Percentiles rank a stretch among this genome's conserved stretches.
phyloP scores from a whole-genome alignment of 2,888 invertebrate species.

The Lithophane semibrunnea region DNA sequence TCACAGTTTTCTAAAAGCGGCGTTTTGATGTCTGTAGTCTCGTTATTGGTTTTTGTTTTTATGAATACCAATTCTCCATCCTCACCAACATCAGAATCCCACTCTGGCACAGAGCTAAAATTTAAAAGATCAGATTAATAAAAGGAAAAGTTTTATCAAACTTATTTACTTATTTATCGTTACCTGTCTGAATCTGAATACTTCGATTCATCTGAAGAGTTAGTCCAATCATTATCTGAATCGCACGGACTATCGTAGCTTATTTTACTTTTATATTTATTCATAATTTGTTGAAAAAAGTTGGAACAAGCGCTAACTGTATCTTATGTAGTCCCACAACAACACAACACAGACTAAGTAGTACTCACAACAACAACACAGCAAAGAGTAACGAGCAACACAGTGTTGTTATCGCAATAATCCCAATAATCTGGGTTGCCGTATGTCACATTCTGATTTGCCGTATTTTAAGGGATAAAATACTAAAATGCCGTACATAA shows the following conservation, averaged over 20 bases:
- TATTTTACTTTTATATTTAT: slow-evolving; percentile 75
- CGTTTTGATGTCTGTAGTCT: slow-evolving; percentile 69
- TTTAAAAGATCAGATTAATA: background rate
- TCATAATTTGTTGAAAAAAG: slow-evolving; percentile 68
- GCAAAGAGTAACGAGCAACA: too few species aligned
- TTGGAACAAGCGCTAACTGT: background rate
- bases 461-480: too few species aligned
- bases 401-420: too few species aligned
- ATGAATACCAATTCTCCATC: slow-evolving; percentile 93
- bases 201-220: slow-evolving; percentile 88
- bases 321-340: too few species aligned
- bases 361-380: too few species aligned
- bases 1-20: slow-evolving; percentile 85
- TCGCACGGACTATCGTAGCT: slow-evolving; percentile 84
- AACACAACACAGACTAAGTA: too few species aligned
- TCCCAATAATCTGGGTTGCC: too few species aligned
- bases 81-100: slow-evolving; percentile 92
- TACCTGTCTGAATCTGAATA: slow-evolving; percentile 92
- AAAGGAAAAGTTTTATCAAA: background rate
- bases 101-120: slow-evolving; percentile 92
- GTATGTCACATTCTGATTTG: too few species aligned
- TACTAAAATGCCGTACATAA: too few species aligned
- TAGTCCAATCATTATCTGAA: slow-evolving; percentile 87
- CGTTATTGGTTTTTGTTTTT: slow-evolving; percentile 85
- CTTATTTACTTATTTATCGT: background rate